Evolutionary conservation across 2,888 invertebrate species (phyloP), one percentile per base, ranked within the genome.

Genomic region (Latheticus oryzae): DNA sequence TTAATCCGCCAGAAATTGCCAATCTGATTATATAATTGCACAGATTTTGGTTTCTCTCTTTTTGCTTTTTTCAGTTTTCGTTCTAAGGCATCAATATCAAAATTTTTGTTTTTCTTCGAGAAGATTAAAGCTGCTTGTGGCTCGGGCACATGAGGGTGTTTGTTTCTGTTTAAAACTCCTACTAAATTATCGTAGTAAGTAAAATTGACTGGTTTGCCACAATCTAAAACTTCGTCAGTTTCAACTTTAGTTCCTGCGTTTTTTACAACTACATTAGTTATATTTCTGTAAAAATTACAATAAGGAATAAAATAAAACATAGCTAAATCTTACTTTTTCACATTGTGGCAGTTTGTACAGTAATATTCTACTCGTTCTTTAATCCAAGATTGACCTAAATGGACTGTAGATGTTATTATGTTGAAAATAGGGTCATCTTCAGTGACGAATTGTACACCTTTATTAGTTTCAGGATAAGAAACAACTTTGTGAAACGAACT

Each of bases 1-100:
- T 93, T 91, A 65, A 94, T 90, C 61, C 93, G 84, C 91, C 92
- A 94, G 78, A 91, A 94, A 78, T 95, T 94, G 1, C 94, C 94
- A 72, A 95, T 93, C 78, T 94, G 92, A 76, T 93, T 94, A 76
- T 92, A 93, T 40, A 93, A 82, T 72, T 91, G 90, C 13, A 91
- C 88, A 47, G 91, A 90, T 71, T 89, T 89, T 55, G 91, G 91
- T 79, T 92, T 93, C 82, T 91, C 91, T 70, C 87, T 82, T 76
- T 91, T 91, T 5, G 89, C 89, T 75, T 89, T 90, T 73, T 88
- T 89, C 58, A 93, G 78, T 57, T 87, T 84, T 72, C 85, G 84
- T 70, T 91, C 91, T 58, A 92, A 78, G 15, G 87, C 83, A 76
- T 87, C 87, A 66, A 92, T 86, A 75, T 92, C 91, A 65, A 90